Base-by-base conservation (phyloP, 2,888 invertebrate genomes). In the Saturnia pavonia region DNA sequence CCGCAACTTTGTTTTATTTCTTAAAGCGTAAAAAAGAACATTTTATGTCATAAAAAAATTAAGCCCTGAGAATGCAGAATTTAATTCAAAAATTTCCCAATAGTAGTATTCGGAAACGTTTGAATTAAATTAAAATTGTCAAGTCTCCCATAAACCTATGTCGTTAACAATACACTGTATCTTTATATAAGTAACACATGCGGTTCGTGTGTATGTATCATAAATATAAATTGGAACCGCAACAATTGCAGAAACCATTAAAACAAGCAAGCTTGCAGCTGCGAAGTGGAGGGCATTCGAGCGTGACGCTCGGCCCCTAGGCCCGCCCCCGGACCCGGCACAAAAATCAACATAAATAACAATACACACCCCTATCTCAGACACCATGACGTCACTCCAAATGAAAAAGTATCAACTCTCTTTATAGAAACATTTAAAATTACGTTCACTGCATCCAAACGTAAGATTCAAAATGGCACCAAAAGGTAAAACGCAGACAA, bases 331-430 rank as follows among this genome's bases (percentile, higher is more conserved):
- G 78, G 86, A 82, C 83, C 85, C 85, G 85, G 90, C 88, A 91
- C 91, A 90, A 89, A 91, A 93, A 92, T 92, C 92, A 93, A 91
- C 93, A 93, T 94, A 92, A 92, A 92, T 93, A 94, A 93, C 92
- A 91, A 91, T 91, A 91, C 91, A 92, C 92, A 93, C 93, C 94
- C 94, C 93, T 91, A 92, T 92, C 91, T 91, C 88, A 89, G 84
- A 91, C 89, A 91, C 90, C 85, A 86, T 87, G 85, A 89, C 88
- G 87, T 78, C 60, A 66, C 65, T 45, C 67, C 68, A 60, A 19
- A 70, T 71, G 70, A 78, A 85, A 85, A 84, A 73, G 76, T 69
- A 76, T 22, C 65, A 83, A 81, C 45, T 69, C 70, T 72, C 74
- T 76, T n/a, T 60, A 2, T 75, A 78, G 74, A 70, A 25, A 19